Evolutionary conservation across 2,113 vertebrate species (phyloP).

Genomic region (Cichladusa arquata): DNA sequence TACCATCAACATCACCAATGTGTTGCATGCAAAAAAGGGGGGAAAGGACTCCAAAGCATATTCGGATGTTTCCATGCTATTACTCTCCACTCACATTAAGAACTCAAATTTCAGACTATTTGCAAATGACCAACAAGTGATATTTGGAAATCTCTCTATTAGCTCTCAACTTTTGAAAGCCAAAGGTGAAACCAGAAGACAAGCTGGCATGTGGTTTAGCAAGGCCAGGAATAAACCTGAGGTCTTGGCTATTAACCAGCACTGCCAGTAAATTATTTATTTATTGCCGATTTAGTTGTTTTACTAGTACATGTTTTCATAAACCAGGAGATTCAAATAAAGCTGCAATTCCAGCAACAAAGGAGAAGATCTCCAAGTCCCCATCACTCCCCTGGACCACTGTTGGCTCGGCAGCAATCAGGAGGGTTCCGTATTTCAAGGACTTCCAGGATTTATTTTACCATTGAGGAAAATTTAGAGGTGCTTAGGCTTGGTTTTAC

Average conservation of each 20-base stretch:
- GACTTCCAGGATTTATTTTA: background rate
- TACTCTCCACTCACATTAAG: background rate
- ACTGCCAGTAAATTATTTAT: background rate
- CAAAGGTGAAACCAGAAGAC: background rate
- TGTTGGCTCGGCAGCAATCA: background rate
- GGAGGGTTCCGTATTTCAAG: background rate
- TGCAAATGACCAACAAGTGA: background rate
- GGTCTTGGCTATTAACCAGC: background rate
- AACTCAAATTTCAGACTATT: background rate
- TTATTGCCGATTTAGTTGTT: background rate
- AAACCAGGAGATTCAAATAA: background rate
- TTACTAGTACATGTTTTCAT: background rate
- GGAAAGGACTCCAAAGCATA: background rate
- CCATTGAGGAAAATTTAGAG: background rate
- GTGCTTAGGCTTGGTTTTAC: background rate
- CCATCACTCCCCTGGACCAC: background rate
- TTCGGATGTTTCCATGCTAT: background rate
- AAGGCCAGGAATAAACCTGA: background rate
- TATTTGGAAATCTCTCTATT: background rate
- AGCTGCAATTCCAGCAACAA: accelerated
- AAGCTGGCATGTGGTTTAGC: background rate
- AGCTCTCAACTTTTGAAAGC: background rate
- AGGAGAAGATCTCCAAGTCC: background rate
- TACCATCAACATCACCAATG: background rate
- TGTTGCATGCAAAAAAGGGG: background rate